Evolutionary conservation across 2,113 vertebrate species (phyloP), one percentile per base, ranked within the genome.

Genomic region (Baryphthengus martii): DNA sequence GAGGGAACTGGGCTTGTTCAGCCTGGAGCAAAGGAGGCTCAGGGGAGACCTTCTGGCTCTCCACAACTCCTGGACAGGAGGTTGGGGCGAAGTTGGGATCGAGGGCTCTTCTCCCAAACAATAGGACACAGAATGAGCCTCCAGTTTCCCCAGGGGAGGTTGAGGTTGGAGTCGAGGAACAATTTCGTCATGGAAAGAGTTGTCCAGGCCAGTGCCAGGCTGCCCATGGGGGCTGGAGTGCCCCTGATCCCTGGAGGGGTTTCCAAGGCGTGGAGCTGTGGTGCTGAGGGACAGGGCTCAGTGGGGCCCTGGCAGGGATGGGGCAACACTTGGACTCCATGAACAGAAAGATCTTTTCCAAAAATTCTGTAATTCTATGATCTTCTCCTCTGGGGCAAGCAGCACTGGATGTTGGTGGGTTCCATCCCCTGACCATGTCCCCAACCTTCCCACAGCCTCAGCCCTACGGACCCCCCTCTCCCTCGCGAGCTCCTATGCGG

Each of bases 391-490:
- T 20, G 35, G 40, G 66, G 6, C 11, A 9, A 20, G 21, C 0
- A 33, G 6, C 17, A 61, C 40, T 65, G 66, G 81, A 5, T 42
- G 75, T 24, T 4, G 44, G 6, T 3, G 2, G 25, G 21, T 44
- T 63, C 61, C 3, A 0, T 29, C 3, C 59, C 33, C 70, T 85
- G 65, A 81, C 53, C 0, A 0, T 4, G 21, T 35, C 45, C 68
- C 70, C 5, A 0, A 7, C 2, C n/a, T 47, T n/a, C 53, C 61
- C 9, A 0, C 96, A 98, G 99, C 98, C 45, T 99, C 99, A 0
- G 99, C 99, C 31, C 98, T 99, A 89, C 98, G 99, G 31, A 99
- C 99, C 0, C 99, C 99, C 28, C 97, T 99, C 96, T 99, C 99
- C 68, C 98, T 99, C 4, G 98, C 98, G 1, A 98, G 98, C n/a